phyloP scores from a whole-genome alignment of 2,113 vertebrate genomes.

The Onychorhynchus coronatus region DNA sequence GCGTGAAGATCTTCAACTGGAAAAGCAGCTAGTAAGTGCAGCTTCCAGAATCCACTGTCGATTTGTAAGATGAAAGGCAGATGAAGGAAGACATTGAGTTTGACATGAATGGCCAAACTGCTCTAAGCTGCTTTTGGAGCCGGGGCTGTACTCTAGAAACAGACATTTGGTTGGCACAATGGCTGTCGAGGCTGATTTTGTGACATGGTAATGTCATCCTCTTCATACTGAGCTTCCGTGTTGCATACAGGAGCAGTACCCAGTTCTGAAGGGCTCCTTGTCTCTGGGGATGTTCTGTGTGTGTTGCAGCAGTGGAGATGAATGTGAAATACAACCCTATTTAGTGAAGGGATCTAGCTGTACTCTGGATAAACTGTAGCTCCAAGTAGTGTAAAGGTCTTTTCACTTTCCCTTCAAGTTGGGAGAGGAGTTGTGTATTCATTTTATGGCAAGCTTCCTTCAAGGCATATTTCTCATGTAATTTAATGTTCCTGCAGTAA shows the following conservation, averaged over 20 bases:
- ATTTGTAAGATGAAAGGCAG: background rate
- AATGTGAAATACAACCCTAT: background rate
- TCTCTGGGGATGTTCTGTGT: background rate
- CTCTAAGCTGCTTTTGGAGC: background rate
- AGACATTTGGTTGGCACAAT: background rate
- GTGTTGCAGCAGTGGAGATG: accelerated
- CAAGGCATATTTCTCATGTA: background rate
- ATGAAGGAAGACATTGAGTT: background rate
- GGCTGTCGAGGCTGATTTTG: background rate
- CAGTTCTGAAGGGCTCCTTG: background rate
- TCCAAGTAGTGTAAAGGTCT: accelerated
- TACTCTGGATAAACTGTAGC: background rate
- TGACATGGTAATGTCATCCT: accelerated
- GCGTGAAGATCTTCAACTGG: background rate
- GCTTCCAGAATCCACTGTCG: background rate
- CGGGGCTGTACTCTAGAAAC: background rate
- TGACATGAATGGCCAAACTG: background rate
- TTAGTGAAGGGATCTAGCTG: background rate
- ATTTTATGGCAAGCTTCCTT: background rate
- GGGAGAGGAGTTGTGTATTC: background rate
- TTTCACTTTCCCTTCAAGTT: background rate
- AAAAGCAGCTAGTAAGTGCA: background rate
- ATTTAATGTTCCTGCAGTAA: background rate
- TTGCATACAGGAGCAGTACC: too few relatives aligned
- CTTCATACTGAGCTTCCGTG: background rate